These are phyloP conservation scores for Tiaroga cobitis DNA, from an alignment of 2,797 vertebrate species.

Conservation along the genomic window DNA sequence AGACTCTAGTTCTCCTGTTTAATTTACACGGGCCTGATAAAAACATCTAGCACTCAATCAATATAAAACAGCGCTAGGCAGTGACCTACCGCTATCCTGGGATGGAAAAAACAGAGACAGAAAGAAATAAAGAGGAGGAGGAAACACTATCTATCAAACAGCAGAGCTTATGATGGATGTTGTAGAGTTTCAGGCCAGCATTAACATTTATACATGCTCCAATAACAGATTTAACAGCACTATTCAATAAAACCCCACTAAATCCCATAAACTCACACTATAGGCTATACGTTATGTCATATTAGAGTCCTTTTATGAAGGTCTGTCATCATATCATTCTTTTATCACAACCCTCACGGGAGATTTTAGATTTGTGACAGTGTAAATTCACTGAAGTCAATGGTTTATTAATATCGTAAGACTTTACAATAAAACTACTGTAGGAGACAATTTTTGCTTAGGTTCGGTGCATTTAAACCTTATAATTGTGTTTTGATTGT, in stretches of 20 bases:
- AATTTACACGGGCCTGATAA: conserved; percentile 38
- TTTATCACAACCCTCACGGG: background rate
- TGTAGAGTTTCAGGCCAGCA: conserved; percentile 3
- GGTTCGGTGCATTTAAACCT: background rate
- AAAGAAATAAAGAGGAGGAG: conserved; percentile 36
- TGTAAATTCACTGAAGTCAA: background rate
- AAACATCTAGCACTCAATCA: conserved; percentile 52
- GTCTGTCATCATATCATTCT: background rate
- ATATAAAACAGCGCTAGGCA: conserved; percentile 39
- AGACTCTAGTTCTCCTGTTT: conserved; percentile 21
- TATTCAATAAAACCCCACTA: conserved; percentile 13
- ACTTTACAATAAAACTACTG: background rate
- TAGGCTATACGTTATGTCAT: background rate
- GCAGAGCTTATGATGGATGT: conserved; percentile 12
- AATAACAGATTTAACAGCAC: conserved; percentile 44
- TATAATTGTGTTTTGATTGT: background rate
- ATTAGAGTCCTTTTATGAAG: conserved; percentile 9
- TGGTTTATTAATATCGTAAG: background rate
- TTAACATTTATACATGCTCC: conserved; percentile 30
- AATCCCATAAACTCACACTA: conserved; percentile 7
- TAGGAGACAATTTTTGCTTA: background rate
- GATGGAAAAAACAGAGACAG: conserved; percentile 1
- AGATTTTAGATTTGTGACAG: conserved; percentile 12
- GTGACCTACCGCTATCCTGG: conserved; percentile 30
- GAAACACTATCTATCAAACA: conserved; percentile 20